Evolutionary conservation across 2,113 vertebrate species (phyloP).

Genomic region (Nothocercus nigrocapillus): DNA sequence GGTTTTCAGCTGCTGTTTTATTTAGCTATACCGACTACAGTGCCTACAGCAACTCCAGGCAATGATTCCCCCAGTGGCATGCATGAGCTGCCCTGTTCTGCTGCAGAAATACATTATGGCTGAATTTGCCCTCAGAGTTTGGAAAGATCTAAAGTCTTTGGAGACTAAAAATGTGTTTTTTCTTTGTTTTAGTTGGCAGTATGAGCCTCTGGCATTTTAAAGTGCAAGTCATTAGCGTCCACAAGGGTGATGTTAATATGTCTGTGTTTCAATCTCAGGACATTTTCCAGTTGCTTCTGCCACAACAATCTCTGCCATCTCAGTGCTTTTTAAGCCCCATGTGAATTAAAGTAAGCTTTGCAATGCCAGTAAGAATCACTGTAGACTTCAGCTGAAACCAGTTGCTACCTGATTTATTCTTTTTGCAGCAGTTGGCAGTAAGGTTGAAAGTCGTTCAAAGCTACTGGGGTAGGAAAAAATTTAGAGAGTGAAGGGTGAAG

Average conservation of each 20-base stretch:
- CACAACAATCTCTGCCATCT: constrained; percentile 85
- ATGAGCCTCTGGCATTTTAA: constrained; percentile 83
- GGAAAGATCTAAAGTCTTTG: constrained; percentile 83
- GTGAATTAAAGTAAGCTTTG: constrained; percentile 78
- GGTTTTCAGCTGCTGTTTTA: constrained; percentile 81
- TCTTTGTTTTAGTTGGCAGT: constrained; percentile 83
- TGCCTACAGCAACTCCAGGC: constrained; percentile 78
- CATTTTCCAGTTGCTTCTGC: constrained; percentile 88
- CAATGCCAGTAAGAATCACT: constrained; percentile 74
- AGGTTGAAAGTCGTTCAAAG: constrained; percentile 44
- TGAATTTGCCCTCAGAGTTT: constrained; percentile 81
- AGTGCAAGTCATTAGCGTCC: constrained; percentile 85
- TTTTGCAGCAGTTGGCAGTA: constrained; percentile 41
- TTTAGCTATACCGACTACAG: constrained; percentile 77
- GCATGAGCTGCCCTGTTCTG: constrained; percentile 74
- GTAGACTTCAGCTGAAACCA: constrained; percentile 69
- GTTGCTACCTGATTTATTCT: constrained; percentile 67
- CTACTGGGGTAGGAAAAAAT: background rate
- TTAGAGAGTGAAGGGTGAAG: background rate
- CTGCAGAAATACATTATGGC: constrained; percentile 78
- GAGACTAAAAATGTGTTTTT: constrained; percentile 82
- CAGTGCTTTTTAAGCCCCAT: constrained; percentile 78
- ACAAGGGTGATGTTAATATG: constrained; percentile 84
- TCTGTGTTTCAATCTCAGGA: constrained; percentile 86
- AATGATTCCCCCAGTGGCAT: constrained; percentile 78